phyloP scores from a whole-genome alignment of 2,113 vertebrate species.

The Pantherophis guttatus region DNA sequence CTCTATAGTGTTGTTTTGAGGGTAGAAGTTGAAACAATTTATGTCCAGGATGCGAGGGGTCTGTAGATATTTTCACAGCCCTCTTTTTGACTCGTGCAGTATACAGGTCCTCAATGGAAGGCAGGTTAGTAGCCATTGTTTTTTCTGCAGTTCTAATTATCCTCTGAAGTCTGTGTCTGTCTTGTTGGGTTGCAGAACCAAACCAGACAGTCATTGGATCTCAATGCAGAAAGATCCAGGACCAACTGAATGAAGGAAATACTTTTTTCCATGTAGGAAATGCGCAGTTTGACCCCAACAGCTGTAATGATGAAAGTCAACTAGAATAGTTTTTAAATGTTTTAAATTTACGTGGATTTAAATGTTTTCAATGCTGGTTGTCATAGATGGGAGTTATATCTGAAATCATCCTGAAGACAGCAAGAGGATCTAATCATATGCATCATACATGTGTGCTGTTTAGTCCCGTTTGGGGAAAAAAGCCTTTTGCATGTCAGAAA shows the following conservation, averaged over 20 bases:
- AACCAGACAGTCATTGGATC: not conserved
- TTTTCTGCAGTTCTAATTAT: too few species aligned
- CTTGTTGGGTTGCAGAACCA: too few species aligned
- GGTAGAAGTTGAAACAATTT: too few species aligned
- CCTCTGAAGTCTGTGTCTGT: too few species aligned
- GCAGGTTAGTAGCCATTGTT: too few species aligned
- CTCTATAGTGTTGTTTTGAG: too few species aligned
- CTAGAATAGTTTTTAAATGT: not conserved
- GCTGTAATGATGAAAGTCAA: not conserved
- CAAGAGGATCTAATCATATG: not conserved
- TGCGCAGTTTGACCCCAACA: not conserved
- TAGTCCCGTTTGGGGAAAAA: not conserved
- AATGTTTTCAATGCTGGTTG: not conserved
- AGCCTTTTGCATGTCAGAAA: slow-evolving; percentile 48
- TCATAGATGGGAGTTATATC: not conserved
- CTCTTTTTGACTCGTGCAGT: too few species aligned
- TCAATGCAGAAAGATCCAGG: not conserved
- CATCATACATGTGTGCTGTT: not conserved
- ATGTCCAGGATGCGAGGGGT: too few species aligned
- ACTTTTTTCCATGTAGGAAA: not conserved
- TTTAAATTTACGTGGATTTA: not conserved
- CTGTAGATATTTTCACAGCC: too few species aligned
- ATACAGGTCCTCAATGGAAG: too few species aligned
- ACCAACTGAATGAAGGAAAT: not conserved
- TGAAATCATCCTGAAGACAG: not conserved